Conservation (phyloP, 1,140 invertebrate genomes). For the Maniola jurtina region DNA sequence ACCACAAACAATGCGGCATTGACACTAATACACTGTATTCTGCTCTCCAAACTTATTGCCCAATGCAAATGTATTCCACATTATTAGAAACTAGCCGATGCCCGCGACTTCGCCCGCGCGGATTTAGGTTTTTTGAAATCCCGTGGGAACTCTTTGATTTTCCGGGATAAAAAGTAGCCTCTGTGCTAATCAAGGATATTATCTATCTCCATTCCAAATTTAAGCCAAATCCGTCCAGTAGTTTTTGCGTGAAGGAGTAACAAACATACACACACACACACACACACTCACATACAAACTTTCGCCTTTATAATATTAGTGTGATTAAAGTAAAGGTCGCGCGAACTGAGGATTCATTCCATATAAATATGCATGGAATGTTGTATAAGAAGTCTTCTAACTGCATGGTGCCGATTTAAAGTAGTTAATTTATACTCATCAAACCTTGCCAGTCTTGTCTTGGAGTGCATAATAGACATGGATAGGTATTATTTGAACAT, state of each 20-base stretch:
- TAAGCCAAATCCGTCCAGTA: too few species aligned
- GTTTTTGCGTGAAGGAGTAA: too few species aligned
- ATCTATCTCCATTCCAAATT: too few species aligned
- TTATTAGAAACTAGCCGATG: slow-evolving; percentile 24
- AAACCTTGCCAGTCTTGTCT: slow-evolving; percentile 6
- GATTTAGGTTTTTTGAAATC: too few species aligned
- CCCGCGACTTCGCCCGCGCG: too few species aligned
- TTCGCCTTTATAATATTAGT: too few species aligned
- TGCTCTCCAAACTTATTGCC: slow-evolving; percentile 43
- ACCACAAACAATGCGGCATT: slow-evolving; percentile 49
- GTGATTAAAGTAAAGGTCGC: slow-evolving; percentile 31
- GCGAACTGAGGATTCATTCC: slow-evolving; percentile 32
- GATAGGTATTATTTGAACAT: neutral
- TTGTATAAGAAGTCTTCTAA: slow-evolving; percentile 24
- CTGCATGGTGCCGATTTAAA: slow-evolving; percentile 17
- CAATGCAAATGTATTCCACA: slow-evolving; percentile 39
- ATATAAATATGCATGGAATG: slow-evolving; percentile 35
- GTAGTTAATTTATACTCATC: slow-evolving; percentile 17
- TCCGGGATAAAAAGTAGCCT: too few species aligned
- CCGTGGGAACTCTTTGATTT: too few species aligned
- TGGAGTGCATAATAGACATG: neutral
- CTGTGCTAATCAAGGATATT: too few species aligned
- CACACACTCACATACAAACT: too few species aligned
- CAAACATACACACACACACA: too few species aligned
- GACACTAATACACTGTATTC: slow-evolving; percentile 57